These are phyloP conservation scores for Megathymus violae DNA, from an alignment of 1,140 invertebrate genomes.

Conservation along the genomic window DNA sequence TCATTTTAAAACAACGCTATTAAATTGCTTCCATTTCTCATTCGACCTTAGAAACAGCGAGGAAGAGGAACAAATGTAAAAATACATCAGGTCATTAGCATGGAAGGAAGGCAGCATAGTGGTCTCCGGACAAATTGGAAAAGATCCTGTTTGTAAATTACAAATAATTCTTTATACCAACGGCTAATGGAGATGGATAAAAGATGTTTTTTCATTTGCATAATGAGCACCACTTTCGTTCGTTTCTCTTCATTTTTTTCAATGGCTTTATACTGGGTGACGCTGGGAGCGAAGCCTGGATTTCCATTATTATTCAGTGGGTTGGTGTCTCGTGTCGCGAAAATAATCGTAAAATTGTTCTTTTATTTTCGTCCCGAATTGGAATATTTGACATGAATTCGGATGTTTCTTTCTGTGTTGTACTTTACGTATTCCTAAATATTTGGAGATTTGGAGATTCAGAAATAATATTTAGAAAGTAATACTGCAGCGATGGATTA, in stretches of 20 bases:
- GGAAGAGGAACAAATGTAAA: conserved; percentile 40
- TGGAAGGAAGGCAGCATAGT: conserved; percentile 35
- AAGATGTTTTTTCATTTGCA: conserved; percentile 54
- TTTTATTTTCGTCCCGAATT: conserved; percentile 30
- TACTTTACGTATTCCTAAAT: conserved; percentile 23
- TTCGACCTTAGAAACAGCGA: conserved; percentile 39
- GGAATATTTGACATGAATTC: conserved; percentile 20
- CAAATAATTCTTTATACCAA: conserved; percentile 49
- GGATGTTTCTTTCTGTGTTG: conserved; percentile 22
- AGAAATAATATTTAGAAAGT: neutral
- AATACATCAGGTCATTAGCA: conserved; percentile 47
- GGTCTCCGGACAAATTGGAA: conserved; percentile 48
- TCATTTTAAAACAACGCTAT: conserved; percentile 38
- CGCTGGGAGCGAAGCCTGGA: conserved; percentile 23
- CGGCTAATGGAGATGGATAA: conserved; percentile 50
- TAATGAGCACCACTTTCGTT: conserved; percentile 45
- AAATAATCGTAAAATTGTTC: conserved; percentile 47
- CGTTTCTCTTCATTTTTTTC: conserved; percentile 45
- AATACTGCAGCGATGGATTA: neutral
- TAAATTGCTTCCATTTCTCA: conserved; percentile 45
- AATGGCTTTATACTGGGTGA: conserved; percentile 31
- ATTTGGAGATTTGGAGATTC: conserved; percentile 32
- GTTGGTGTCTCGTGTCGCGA: conserved; percentile 21
- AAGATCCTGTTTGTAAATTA: conserved; percentile 51
- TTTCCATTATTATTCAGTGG: conserved; percentile 40